Conservation (phyloP, 2,888 invertebrate genomes). For the Caenorhabditis sp. region DNA sequence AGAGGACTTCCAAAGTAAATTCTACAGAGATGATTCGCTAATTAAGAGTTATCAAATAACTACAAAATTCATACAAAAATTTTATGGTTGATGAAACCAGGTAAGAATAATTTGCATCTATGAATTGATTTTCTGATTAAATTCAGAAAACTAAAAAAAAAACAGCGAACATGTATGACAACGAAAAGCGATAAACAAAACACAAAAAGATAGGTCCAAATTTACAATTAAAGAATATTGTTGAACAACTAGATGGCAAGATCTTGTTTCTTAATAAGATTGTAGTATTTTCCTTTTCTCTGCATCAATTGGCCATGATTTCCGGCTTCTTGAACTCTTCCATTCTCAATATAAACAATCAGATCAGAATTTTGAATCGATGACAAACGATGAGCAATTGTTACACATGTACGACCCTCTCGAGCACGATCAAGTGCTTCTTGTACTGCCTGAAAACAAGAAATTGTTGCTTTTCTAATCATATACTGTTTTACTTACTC, state of each 20-base stretch:
- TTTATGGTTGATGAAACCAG: background rate
- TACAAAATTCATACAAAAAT: background rate
- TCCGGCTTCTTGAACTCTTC: constrained; percentile 56
- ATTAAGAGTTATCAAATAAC: background rate
- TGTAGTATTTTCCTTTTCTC: constrained; percentile 54
- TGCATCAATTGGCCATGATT: constrained; percentile 58
- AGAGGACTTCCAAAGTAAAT: too few relatives aligned
- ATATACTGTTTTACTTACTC: too few relatives aligned
- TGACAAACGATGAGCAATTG: constrained; percentile 67
- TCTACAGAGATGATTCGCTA: background rate
- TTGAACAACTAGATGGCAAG: constrained; percentile 22
- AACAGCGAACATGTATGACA: background rate
- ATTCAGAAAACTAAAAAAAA: background rate
- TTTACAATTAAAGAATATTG: background rate
- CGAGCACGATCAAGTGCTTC: constrained; percentile 65
- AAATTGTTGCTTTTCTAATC: too few relatives aligned
- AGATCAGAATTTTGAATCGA: constrained; percentile 65
- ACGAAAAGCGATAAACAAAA: background rate
- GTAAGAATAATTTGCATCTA: background rate
- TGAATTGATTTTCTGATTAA: background rate
- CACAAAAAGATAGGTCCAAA: background rate
- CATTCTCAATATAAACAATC: constrained; percentile 62
- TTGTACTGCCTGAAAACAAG: constrained; percentile 61
- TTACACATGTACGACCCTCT: constrained; percentile 64
- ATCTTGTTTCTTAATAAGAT: constrained; percentile 57